Evolutionary conservation across 2,797 vertebrate genomes (phyloP).

Genomic region (Cuniculus paca): DNA sequence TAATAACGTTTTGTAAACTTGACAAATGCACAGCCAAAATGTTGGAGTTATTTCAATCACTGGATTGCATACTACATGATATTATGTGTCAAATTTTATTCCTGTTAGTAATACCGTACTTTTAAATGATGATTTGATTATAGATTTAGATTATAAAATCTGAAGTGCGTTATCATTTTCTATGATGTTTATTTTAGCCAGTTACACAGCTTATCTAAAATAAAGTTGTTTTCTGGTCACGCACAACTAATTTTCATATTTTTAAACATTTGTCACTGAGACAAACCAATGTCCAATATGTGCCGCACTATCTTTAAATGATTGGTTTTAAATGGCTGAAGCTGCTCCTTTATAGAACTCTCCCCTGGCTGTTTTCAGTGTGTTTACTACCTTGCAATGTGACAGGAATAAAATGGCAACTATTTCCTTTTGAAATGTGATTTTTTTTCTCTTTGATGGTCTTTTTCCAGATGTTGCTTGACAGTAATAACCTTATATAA

Average conservation of each 20-base stretch:
- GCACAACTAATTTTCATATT: neutral
- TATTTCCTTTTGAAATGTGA: constrained; percentile 35
- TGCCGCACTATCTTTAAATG: neutral
- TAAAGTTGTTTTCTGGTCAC: constrained; percentile 14
- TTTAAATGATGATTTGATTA: constrained; percentile 7
- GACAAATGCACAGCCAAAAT: neutral
- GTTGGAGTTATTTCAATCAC: neutral
- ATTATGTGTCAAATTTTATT: neutral
- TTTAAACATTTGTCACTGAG: neutral
- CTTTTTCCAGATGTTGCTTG: neutral
- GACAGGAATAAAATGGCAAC: neutral
- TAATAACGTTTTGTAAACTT: neutral
- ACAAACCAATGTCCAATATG: neutral
- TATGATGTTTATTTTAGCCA: constrained; percentile 1
- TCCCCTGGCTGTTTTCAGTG: neutral
- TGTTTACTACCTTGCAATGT: neutral
- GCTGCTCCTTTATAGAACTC: neutral
- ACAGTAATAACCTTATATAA: neutral
- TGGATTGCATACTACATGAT: neutral
- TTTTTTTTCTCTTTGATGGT: neutral
- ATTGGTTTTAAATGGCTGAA: neutral
- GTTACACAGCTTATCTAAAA: constrained; percentile 8
- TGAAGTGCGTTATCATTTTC: constrained; percentile 26
- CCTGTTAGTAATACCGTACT: neutral
- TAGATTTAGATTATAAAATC: constrained; percentile 50